Conservation (phyloP, 2,888 invertebrate species). For the Hydropsyche betteni region DNA sequence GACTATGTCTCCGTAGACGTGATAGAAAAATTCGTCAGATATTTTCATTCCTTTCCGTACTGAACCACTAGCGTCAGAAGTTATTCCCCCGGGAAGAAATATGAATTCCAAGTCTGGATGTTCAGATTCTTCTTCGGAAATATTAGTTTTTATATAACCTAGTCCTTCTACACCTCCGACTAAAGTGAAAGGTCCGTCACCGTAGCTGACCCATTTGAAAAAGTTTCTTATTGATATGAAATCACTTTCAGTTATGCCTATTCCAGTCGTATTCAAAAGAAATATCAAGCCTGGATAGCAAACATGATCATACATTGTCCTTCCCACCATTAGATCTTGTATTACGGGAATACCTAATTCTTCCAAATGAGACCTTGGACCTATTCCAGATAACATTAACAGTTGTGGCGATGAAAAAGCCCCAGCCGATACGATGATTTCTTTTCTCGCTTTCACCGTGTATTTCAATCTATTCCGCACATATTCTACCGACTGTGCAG, state of each 20-base stretch:
- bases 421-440: slow-evolving; percentile 87
- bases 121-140: slow-evolving; percentile 67
- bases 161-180: slow-evolving; percentile 75
- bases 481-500: slow-evolving; percentile 75
- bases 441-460: slow-evolving; percentile 72
- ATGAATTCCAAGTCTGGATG: slow-evolving; percentile 76
- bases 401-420: slow-evolving; percentile 90
- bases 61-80: slow-evolving; percentile 66
- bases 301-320: slow-evolving; percentile 71
- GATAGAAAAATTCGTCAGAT: slow-evolving; percentile 65
- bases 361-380: slow-evolving; percentile 65
- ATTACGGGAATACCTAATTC: slow-evolving; percentile 68
- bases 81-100: slow-evolving; percentile 70
- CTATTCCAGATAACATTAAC: slow-evolving; percentile 84
- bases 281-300: slow-evolving; percentile 65
- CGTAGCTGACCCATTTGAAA: slow-evolving; percentile 58
- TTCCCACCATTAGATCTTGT: slow-evolving; percentile 73
- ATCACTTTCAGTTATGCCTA: slow-evolving; percentile 57
- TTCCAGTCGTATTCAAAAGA: slow-evolving; percentile 59
- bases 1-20: slow-evolving; percentile 67
- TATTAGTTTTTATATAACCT: slow-evolving; percentile 70
- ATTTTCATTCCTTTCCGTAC: slow-evolving; percentile 68
- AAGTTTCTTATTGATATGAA: slow-evolving; percentile 53
- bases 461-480: slow-evolving; percentile 63
- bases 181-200: slow-evolving; percentile 62